Base-by-base conservation (phyloP, 2,888 invertebrate genomes). In the Lasioglossum pauxillum region DNA sequence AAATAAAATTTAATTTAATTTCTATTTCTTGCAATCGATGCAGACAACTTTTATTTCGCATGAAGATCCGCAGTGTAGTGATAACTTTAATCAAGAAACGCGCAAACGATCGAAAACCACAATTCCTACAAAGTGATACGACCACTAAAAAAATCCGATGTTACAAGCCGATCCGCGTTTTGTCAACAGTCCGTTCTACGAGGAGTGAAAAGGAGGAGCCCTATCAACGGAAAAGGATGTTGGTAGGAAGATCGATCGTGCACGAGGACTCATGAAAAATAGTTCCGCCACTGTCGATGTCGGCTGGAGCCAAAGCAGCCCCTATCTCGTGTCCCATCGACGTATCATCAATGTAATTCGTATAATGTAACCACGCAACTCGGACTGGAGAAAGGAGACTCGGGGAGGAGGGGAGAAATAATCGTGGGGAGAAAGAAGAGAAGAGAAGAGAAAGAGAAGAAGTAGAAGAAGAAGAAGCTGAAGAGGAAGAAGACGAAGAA, bases 331-430 rank as follows among this genome's bases (percentile, higher is more conserved):
- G 87, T 89, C 89, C 89, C 89, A 92, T 92, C 92, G 90, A 86
- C 88, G 88, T 92, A 91, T 92, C 92, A 89, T 90, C 91, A 80
- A 92, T 89, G 91, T 92, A 91, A 92, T 92, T 92, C 92, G 89
- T 89, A 91, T 91, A 91, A 92, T 91, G 92, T 89, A 92, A 91
- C 90, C 87, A 85, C 85, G 91, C 89, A 86, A 84, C 80, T 88
- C 81, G 69, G 74, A 53, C 71, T 41, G 80, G 79, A 75, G 80
- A 77, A 79, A 85, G 83, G 71, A 82, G 80, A 73, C 7, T 31
- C 64, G 31, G 2, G 19, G 31, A 35, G 31, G 31, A 64, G 75
- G 64, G 74, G 78, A 87, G 85, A 77, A 78, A 86, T 75, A 80
- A 82, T 71, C 84, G 77, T 81, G 77, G 80, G 35, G 69, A 69